A percentile compares a stretch with the other conserved stretches of the same genome.
Conservation (phyloP, 2,113 vertebrate species). For the Dicentrarchus labrax region DNA sequence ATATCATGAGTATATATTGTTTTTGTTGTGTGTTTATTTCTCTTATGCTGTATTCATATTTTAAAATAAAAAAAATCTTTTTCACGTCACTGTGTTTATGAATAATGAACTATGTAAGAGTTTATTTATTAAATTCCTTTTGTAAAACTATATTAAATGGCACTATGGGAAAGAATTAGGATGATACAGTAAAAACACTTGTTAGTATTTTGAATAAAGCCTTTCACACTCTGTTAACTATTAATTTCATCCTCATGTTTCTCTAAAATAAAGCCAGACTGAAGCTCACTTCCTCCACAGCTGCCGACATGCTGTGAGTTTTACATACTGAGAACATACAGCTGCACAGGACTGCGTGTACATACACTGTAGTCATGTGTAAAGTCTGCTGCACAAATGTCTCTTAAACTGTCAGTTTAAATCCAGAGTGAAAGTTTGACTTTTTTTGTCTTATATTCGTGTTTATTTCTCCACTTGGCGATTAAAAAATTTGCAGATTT, state of each 20-base stretch:
- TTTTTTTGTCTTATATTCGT: not conserved
- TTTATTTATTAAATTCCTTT: not conserved
- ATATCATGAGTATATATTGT: no score
- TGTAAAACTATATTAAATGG: not conserved
- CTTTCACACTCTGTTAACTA: not conserved
- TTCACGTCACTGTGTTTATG: no score
- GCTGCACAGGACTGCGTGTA: not conserved
- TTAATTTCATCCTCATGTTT: not conserved
- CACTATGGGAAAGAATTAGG: not conserved
- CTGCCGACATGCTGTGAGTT: not conserved
- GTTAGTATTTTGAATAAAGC: not conserved
- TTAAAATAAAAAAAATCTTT: no score
- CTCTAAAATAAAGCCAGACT: not conserved
- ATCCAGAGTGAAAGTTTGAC: not conserved
- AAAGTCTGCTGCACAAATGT: constrained; percentile 7
- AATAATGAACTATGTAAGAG: not conserved
- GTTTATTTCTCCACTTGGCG: not conserved
- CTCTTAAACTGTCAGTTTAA: no score
- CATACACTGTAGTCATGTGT: not conserved
- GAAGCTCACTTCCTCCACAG: not conserved
- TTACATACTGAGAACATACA: not conserved
- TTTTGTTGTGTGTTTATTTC: no score
- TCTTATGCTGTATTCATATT: no score
- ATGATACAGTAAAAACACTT: not conserved
- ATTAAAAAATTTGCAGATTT: not conserved